phyloP scores from a whole-genome alignment of 2,113 vertebrate genomes.

The Crotalus horridus region DNA sequence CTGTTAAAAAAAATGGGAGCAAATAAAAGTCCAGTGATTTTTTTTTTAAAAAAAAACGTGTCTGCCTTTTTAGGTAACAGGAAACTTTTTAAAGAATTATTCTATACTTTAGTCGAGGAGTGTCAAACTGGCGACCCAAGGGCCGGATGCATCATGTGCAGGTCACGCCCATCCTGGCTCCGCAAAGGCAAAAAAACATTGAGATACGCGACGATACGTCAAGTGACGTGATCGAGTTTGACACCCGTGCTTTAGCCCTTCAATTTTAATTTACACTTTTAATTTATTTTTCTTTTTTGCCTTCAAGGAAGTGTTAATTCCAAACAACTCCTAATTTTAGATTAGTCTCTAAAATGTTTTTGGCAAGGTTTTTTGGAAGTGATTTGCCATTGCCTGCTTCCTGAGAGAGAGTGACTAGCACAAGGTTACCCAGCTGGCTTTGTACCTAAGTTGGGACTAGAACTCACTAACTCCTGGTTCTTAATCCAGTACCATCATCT shows the following conservation, averaged over 20 bases:
- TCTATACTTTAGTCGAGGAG: not conserved
- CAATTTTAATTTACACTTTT: not conserved
- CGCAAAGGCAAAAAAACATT: too few relatives aligned
- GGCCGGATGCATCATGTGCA: too few relatives aligned
- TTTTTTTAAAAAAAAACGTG: not conserved
- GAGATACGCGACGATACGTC: too few relatives aligned
- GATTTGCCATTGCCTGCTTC: not conserved
- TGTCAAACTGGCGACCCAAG: too few relatives aligned
- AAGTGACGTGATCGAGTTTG: too few relatives aligned
- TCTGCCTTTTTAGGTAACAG: not conserved
- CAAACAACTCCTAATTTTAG: not conserved
- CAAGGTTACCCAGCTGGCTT: not conserved
- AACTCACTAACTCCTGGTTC: not conserved
- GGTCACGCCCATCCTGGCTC: too few relatives aligned
- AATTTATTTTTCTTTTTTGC: not conserved
- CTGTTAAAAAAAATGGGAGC: not conserved
- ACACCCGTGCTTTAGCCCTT: not conserved
- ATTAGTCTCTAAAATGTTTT: not conserved
- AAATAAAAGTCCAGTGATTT: not conserved
- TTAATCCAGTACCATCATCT: not conserved
- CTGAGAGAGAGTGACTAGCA: not conserved
- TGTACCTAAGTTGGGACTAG: not conserved
- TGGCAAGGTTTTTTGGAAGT: not conserved
- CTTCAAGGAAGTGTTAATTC: not conserved
- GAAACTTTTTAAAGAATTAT: not conserved